Base-by-base conservation (phyloP, 2,797 vertebrate species). In the Pangasius mekongensis region DNA sequence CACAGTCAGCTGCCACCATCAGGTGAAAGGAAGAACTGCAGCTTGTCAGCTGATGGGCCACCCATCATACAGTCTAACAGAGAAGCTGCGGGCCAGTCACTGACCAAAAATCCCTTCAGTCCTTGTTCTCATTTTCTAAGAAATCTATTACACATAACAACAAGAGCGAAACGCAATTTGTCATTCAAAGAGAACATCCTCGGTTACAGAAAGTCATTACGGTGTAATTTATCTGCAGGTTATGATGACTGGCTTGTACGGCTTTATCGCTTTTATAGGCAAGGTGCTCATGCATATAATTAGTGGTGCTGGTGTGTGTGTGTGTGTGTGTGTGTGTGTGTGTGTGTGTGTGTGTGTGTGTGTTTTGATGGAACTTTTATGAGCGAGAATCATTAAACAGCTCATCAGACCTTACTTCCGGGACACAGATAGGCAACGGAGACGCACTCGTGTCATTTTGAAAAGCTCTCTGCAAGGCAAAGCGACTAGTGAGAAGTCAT, bases 201-300 rank as follows among this genome's bases (percentile, higher is more conserved):
- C 78, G 0, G 22, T 60, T 27, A 33, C 22, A 11, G 22, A 60
- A 82, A 60, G 78, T 60, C 20, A 43, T 66, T 85, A 69, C 66
- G 60, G 13, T 64, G 27, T 83, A 24, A 52, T 85, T 81, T 87
- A 30, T 86, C 58, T 88, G 76, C 83, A 90, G 80, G 78, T 86
- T 86, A 74, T 60, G 86, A 89, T 85, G 83, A 84, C 71, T 83
- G 69, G 39, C 85, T 33, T 60, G 64, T 54, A 66, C 66, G 54
- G 76, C 62, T 73, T 87, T 82, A 91, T 85, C 18, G 11, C 87
- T 87, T 89, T 80, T 85, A 83, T 71, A 90, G 77, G 43, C 82
- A 69, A 87, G 84, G 73, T 86, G 47, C 74, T 87, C 86, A 84
- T 86, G 86, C 66, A 86, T 86, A 77, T 90, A 86, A 91, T 86